Percentiles rank a stretch among this genome's conserved stretches.
Evolutionary conservation across 2,113 vertebrate species (phyloP).

Genomic region (Elgaria multicarinata): DNA sequence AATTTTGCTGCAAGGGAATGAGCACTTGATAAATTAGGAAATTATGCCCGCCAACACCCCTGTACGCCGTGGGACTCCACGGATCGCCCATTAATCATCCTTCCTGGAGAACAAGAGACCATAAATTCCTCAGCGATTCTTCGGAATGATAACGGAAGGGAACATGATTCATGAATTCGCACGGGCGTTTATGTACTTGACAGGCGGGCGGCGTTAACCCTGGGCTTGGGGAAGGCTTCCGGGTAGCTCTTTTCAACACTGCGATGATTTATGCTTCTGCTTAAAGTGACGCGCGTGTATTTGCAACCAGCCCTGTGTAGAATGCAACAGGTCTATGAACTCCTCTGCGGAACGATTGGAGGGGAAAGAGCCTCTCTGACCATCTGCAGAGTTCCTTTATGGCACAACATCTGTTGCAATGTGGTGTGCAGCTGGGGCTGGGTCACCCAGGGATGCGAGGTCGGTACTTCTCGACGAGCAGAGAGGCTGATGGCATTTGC

Average conservation of each 20-base stretch:
- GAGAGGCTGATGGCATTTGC: too few relatives aligned
- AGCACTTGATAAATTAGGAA: background rate
- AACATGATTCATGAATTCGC: background rate
- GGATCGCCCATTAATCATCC: background rate
- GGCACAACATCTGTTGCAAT: too few relatives aligned
- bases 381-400: background rate
- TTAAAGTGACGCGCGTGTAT: background rate
- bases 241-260: background rate
- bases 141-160: background rate
- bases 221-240: background rate
- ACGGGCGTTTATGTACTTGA: background rate
- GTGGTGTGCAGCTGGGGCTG: too few relatives aligned
- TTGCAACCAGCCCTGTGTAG: background rate
- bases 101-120: background rate
- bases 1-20: background rate
- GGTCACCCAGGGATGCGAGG: too few relatives aligned
- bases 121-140: background rate
- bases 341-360: background rate
- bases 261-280: background rate
- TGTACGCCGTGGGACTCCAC: background rate
- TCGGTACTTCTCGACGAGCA: too few relatives aligned
- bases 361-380: background rate
- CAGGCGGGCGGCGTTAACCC: background rate
- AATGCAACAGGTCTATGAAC: background rate
- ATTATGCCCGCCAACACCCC: background rate